Conservation (phyloP, 2,888 invertebrate genomes). For the Andrena fulva region DNA sequence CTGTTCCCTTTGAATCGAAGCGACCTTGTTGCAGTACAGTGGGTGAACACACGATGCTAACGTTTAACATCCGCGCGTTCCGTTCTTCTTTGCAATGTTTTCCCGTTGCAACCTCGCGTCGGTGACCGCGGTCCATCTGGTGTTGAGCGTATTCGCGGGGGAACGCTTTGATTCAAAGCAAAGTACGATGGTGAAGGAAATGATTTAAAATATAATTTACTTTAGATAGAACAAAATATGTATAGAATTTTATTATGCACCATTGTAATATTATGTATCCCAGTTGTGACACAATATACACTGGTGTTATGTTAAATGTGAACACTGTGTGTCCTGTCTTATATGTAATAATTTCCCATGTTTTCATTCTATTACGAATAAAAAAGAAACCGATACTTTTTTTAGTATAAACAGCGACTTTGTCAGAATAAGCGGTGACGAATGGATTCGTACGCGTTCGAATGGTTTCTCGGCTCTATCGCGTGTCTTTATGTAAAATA, state of each 20-base stretch:
- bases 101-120: background rate
- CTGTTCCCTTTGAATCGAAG: constrained; percentile 77
- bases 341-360: constrained; percentile 39
- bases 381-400: constrained; percentile 7
- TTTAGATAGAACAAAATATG: constrained; percentile 83
- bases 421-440: background rate
- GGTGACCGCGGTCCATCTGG: background rate
- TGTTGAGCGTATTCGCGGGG: background rate
- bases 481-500: too few species aligned
- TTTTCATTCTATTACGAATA: constrained; percentile 35
- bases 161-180: constrained; percentile 75
- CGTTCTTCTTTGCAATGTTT: constrained; percentile 9
- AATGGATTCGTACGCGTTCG: background rate
- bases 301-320: constrained; percentile 85
- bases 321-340: constrained; percentile 75
- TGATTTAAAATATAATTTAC: constrained; percentile 81
- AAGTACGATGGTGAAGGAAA: constrained; percentile 77
- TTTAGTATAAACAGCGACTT: constrained; percentile 20
- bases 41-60: background rate
- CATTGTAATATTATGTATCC: constrained; percentile 85
- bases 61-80: background rate
- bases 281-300: constrained; percentile 84
- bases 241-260: constrained; percentile 85
- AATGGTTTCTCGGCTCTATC: too few species aligned
- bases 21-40: constrained; percentile 7